Evolutionary conservation across 2,888 invertebrate species (phyloP), one percentile per base, ranked within the genome.

Genomic region (Boloria selene): DNA sequence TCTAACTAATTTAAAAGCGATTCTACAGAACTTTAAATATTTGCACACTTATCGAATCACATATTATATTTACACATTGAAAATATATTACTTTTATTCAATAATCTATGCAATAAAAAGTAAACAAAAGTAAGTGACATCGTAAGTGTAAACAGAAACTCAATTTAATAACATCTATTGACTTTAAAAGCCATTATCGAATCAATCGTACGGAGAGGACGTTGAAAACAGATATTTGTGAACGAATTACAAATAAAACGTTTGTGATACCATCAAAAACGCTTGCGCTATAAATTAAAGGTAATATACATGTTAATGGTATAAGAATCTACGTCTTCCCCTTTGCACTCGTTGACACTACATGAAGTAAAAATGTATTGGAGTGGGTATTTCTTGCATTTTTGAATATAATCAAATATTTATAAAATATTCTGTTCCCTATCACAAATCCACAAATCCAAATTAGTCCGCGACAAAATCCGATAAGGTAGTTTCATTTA

Each of bases 241-340:
- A 75, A 77, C 79, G 79, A 84, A 84, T 83, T 78, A 79, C 79
- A 68, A 77, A 81, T 84, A 81, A 83, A 84, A 77, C 79, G 81
- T 78, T 85, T 77, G 74, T 76, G 76, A 74, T 75, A 77, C 80
- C 79, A 83, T 85, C 83, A 86, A 83, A 84, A 85, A 81, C 82
- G 80, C 81, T 77, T 73, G 73, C 70, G 75, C 84, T 77, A 83
- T 88, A 87, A 88, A 87, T 88, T 88, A 85, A 83, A 79, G 84
- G 82, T 81, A 83, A 88, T 89, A 88, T 87, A 85, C 86, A 88
- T 88, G 89, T 85, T 89, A 89, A 89, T 86, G 85, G 85, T 79
- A 78, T 82, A 80, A 84, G 82, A 83, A 86, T 87, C 81, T 87
- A 86, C 83, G 79, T 85, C 82, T 81, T 83, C 84, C 87, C 86